Evolutionary conservation across 2,797 vertebrate genomes (phyloP).

Genomic region (Oryzias dopingdopingensis): DNA sequence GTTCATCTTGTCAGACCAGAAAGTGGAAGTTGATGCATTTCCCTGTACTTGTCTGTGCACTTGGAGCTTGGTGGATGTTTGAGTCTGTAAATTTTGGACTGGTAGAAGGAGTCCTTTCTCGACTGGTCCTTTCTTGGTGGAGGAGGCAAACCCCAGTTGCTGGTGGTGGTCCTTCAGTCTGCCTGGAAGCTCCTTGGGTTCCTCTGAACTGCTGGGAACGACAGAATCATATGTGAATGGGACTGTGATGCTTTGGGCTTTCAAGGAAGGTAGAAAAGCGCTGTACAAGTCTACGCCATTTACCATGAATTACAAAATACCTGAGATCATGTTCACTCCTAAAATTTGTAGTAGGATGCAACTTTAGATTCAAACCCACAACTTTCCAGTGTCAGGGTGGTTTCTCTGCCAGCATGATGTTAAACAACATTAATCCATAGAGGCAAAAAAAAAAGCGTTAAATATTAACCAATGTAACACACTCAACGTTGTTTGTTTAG

Average conservation of each 20-base stretch:
- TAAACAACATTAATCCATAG: neutral
- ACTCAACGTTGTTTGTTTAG: too few relatives aligned
- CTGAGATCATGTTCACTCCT: too few relatives aligned
- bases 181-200: neutral
- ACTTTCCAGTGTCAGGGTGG: too few relatives aligned
- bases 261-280: too few relatives aligned
- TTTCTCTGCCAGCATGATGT: too few relatives aligned
- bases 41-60: neutral
- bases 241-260: too few relatives aligned
- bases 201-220: slow-evolving; percentile 9
- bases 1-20: neutral
- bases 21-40: neutral
- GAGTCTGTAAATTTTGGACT: neutral
- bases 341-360: too few relatives aligned
- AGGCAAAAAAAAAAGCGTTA: neutral
- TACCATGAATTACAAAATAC: too few relatives aligned
- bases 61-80: neutral
- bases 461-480: too few relatives aligned
- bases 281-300: too few relatives aligned
- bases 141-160: neutral
- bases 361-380: too few relatives aligned
- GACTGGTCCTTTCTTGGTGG: neutral
- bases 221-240: slow-evolving; percentile 1
- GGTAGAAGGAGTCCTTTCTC: neutral
- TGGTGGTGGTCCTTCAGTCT: fast-evolving